A percentile compares a stretch with the other conserved stretches of the same genome.
phyloP scores from a whole-genome alignment of 2,888 invertebrate species.

The Lochmaea capreae region DNA sequence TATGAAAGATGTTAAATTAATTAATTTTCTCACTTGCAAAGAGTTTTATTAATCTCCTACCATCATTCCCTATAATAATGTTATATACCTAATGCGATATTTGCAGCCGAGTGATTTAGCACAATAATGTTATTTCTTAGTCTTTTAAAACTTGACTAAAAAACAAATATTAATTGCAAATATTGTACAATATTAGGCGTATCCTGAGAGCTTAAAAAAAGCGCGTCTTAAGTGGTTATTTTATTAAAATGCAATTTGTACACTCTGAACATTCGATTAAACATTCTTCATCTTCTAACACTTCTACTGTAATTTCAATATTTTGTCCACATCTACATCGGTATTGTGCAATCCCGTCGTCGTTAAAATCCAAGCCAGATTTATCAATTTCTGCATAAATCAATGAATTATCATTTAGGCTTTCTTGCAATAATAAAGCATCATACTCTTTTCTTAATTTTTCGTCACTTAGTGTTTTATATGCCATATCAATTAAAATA shows the following conservation, averaged over 20 bases:
- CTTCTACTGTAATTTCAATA: conserved; percentile 66
- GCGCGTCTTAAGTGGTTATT: no score
- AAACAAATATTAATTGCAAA: no score
- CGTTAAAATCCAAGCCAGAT: conserved; percentile 65
- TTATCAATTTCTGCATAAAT: conserved; percentile 71
- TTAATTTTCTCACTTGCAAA: no score
- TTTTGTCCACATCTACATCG: conserved; percentile 78
- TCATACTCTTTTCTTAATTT: conserved; percentile 75
- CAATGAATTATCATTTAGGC: conserved; percentile 70
- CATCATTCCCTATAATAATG: no score
- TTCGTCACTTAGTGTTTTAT: conserved; percentile 75
- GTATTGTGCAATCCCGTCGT: conserved; percentile 66
- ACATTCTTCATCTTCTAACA: conserved; percentile 63
- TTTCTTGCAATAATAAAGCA: conserved; percentile 70
- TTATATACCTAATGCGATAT: no score
- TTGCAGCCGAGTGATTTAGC: no score
- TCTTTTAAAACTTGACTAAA: no score
- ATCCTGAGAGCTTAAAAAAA: no score
- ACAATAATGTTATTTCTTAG: no score
- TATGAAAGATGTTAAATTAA: no score
- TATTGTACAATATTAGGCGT: no score
- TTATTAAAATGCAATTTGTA: conserved; percentile 75
- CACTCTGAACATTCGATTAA: conserved; percentile 79
- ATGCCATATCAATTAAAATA: conserved; percentile 75
- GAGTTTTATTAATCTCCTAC: no score